Percentiles rank a stretch among this genome's conserved stretches.
phyloP scores from a whole-genome alignment of 2,797 vertebrate species.

The Naso thynnoides region DNA sequence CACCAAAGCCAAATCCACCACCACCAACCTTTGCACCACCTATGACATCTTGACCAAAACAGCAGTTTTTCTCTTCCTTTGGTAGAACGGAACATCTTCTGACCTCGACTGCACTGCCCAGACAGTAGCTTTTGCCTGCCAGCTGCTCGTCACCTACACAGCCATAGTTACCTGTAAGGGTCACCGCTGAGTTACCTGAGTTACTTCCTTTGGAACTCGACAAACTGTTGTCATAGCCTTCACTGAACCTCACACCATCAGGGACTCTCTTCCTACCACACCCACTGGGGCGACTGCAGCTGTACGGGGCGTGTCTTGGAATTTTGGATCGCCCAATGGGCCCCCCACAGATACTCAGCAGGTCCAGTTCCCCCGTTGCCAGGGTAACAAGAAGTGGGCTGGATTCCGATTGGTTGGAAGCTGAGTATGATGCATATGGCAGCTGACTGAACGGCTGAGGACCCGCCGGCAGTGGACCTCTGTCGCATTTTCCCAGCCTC shows the following conservation, averaged over 20 bases:
- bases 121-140: conserved; percentile 84
- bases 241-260: conserved; percentile 80
- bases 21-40: conserved; percentile 77
- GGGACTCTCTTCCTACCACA: conserved; percentile 83
- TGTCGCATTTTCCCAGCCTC: conserved; percentile 87
- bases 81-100: conserved; percentile 83
- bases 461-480: conserved; percentile 80
- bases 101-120: conserved; percentile 83
- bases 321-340: conserved; percentile 88
- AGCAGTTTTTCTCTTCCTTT: conserved; percentile 87
- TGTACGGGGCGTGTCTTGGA: conserved; percentile 87
- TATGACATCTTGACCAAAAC: conserved; percentile 81
- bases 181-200: conserved; percentile 85
- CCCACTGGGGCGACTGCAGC: conserved; percentile 83
- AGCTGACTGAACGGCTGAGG: conserved; percentile 86
- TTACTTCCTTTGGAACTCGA: conserved; percentile 87
- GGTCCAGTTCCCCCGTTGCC: conserved; percentile 89
- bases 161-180: conserved; percentile 79
- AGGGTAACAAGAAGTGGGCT: conserved; percentile 89
- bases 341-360: conserved; percentile 88
- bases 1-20: conserved; percentile 82
- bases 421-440: conserved; percentile 85
- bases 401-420: conserved; percentile 86
- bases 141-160: conserved; percentile 83
- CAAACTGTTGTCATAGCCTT: conserved; percentile 83